A percentile compares a stretch with the other conserved stretches of the same genome.
These are phyloP conservation scores for Bombus difficillimus DNA, from an alignment of 1,140 invertebrate species.

Conservation along the genomic window DNA sequence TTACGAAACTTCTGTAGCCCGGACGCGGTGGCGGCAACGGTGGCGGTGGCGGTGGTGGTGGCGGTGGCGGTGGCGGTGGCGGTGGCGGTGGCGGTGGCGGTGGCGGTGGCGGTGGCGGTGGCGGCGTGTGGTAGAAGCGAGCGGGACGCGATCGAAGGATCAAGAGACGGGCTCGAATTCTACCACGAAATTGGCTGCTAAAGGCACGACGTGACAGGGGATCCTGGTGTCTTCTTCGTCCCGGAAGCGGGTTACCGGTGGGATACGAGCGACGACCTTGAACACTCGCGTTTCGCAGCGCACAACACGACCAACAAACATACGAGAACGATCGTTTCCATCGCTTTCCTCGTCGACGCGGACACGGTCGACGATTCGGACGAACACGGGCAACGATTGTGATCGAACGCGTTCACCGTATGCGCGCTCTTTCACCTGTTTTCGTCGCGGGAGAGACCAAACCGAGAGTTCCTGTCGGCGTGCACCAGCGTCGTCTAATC, in stretches of 20 bases:
- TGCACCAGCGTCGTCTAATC: neutral
- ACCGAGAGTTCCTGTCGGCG: neutral
- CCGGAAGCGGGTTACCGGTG: conserved; percentile 61
- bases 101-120: conserved; percentile 27
- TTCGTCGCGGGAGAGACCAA: neutral
- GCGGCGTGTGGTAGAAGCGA: conserved; percentile 46
- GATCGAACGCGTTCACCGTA: neutral
- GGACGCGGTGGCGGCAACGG: conserved; percentile 52
- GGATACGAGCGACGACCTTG: conserved; percentile 53
- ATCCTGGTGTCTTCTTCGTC: neutral
- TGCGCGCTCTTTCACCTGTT: conserved; percentile 23
- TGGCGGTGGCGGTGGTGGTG: conserved; percentile 4
- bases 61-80: conserved; percentile 45
- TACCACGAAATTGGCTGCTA: neutral
- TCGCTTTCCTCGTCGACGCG: conserved; percentile 33
- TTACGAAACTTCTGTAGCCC: conserved; percentile 76
- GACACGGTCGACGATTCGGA: neutral
- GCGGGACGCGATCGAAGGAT: conserved; percentile 25
- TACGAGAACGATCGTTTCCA: conserved; percentile 44
- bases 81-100: conserved; percentile 6
- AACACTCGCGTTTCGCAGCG: conserved; percentile 52
- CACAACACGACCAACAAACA: conserved; percentile 27
- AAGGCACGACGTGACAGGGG: neutral
- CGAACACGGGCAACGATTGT: neutral
- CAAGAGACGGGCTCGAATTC: conserved; percentile 12